phyloP scores from a whole-genome alignment of 2,888 invertebrate species.

The Agrotis clavis region DNA sequence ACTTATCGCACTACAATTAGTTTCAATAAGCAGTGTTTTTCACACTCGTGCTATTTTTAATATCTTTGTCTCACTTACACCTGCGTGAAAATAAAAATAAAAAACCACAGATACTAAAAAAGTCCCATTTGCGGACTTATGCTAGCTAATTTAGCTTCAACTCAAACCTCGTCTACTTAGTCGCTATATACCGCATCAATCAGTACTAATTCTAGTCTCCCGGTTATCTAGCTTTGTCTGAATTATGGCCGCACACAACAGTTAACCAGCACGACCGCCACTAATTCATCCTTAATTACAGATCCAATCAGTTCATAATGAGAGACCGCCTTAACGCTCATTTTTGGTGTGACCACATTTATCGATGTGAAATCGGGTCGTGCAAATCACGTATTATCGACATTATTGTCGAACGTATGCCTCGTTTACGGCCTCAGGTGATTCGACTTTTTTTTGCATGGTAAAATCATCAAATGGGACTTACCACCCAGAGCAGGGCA shows the following conservation, averaged over 20 bases:
- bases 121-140: not conserved
- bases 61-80: too few relatives aligned
- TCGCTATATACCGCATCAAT: not conserved
- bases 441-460: too few relatives aligned
- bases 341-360: constrained; percentile 15
- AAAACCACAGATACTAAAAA: too few relatives aligned
- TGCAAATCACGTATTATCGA: not conserved
- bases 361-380: not conserved
- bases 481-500: too few relatives aligned
- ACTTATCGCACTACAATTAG: too few relatives aligned
- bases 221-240: not conserved
- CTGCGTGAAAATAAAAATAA: too few relatives aligned
- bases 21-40: too few relatives aligned
- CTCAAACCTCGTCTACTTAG: not conserved
- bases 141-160: not conserved
- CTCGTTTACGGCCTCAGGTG: too few relatives aligned
- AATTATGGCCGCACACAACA: not conserved
- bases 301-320: constrained; percentile 28
- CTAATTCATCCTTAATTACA: constrained; percentile 31
- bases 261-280: constrained; percentile 12
- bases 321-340: constrained; percentile 2
- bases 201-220: not conserved
- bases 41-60: too few relatives aligned
- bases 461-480: too few relatives aligned
- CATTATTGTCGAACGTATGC: not conserved